Percentiles rank a stretch among this genome's conserved stretches.
These are phyloP conservation scores for Phylloscopus whistleri DNA, from an alignment of 2,113 vertebrate species.

Conservation along the genomic window DNA sequence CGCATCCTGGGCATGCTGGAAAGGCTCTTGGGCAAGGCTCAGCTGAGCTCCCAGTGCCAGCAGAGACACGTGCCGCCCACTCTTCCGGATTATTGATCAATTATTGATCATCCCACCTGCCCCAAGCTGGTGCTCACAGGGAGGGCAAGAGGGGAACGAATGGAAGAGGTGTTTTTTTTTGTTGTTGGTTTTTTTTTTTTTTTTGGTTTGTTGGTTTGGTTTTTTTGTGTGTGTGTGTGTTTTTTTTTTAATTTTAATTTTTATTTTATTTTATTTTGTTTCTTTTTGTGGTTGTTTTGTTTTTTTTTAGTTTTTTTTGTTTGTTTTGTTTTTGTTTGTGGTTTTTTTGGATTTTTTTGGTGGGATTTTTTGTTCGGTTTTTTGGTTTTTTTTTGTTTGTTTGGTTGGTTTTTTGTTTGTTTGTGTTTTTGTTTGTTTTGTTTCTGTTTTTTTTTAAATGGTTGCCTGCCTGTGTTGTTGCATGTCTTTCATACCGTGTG, in stretches of 20 bases:
- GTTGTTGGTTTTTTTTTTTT: too few species aligned
- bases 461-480: background rate
- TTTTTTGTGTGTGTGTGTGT: too few species aligned
- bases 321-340: too few species aligned
- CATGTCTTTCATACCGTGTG: background rate
- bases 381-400: background rate
- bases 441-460: background rate
- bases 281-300: too few species aligned
- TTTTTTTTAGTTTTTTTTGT: background rate
- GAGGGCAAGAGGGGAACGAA: background rate
- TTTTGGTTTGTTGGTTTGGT: too few species aligned
- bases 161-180: background rate
- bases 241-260: too few species aligned
- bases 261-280: too few species aligned
- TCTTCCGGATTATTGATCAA: background rate
- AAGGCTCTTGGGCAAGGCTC: background rate
- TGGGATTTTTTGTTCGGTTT: too few species aligned
- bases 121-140: background rate
- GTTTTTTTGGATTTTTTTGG: background rate
- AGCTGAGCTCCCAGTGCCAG: background rate
- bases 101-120: background rate
- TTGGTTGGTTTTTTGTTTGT: too few species aligned
- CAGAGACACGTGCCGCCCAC: background rate
- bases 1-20: background rate
- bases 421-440: too few species aligned